These are phyloP conservation scores for Subacronicta megacephala DNA, from an alignment of 2,888 invertebrate genomes.

Conservation along the genomic window DNA sequence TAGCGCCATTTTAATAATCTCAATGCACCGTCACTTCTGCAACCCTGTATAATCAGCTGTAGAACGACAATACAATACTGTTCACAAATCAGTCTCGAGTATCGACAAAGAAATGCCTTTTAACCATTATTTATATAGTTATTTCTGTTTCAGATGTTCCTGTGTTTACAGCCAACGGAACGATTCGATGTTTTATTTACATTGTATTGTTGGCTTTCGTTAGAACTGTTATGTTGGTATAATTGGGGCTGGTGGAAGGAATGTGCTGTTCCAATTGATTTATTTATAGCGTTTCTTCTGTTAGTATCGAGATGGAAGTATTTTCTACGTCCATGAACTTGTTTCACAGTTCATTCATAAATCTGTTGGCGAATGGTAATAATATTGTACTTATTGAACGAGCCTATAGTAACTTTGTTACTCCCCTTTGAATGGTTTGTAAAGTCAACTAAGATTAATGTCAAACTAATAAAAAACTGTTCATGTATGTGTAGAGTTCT, in stretches of 20 bases:
- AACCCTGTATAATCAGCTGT: constrained; percentile 42
- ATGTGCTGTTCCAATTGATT: constrained; percentile 39
- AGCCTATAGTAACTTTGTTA: too few relatives aligned
- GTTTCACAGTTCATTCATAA: neutral
- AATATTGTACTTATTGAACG: too few relatives aligned
- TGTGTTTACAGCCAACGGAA: constrained; percentile 52
- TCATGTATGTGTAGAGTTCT: too few relatives aligned
- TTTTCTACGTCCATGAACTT: constrained; percentile 33
- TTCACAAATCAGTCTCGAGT: constrained; percentile 86
- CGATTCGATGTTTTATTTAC: constrained; percentile 50
- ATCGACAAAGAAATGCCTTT: constrained; percentile 83
- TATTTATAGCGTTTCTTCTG: constrained; percentile 34
- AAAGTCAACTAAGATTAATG: too few relatives aligned
- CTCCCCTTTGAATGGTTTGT: too few relatives aligned
- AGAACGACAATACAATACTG: constrained; percentile 53
- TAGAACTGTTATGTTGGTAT: constrained; percentile 46
- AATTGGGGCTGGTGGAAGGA: constrained; percentile 41
- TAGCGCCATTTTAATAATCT: too few relatives aligned
- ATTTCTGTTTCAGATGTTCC: constrained; percentile 63
- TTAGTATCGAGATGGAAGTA: constrained; percentile 30
- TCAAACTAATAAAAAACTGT: too few relatives aligned
- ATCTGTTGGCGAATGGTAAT: neutral
- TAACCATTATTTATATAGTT: constrained; percentile 79
- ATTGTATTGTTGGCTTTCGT: constrained; percentile 42
- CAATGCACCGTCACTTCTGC: constrained; percentile 16